phyloP scores from a whole-genome alignment of 1,140 invertebrate species.

The Drosophila eugracilis region DNA sequence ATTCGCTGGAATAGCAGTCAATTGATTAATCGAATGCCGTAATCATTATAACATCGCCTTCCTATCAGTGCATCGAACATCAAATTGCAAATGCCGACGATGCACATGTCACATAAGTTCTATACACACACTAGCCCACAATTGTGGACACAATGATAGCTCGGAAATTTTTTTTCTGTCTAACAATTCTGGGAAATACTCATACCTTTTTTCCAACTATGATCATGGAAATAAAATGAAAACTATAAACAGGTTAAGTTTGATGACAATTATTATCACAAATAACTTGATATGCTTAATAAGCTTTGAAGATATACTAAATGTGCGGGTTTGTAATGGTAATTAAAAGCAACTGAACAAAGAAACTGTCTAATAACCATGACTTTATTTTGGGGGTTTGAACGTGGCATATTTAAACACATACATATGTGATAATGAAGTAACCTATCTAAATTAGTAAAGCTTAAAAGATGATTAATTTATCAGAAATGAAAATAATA shows the following conservation, averaged over 20 bases:
- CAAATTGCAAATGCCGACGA: conserved; percentile 32
- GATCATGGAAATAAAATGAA: background rate
- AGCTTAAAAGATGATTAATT: background rate
- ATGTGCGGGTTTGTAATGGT: too few species aligned
- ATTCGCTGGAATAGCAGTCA: background rate
- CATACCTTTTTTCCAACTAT: background rate
- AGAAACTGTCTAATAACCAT: background rate
- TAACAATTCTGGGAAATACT: background rate
- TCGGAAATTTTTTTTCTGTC: background rate
- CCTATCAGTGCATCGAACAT: conserved; percentile 53
- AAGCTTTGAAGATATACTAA: too few species aligned
- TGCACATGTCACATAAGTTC: background rate
- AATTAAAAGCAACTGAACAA: conserved; percentile 7
- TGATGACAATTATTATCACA: background rate
- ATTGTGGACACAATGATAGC: background rate
- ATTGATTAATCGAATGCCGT: conserved; percentile 1
- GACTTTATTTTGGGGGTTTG: background rate
- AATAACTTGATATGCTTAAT: background rate
- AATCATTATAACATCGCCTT: conserved; percentile 1
- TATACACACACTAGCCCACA: background rate
- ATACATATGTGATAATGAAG: background rate
- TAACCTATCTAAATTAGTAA: background rate
- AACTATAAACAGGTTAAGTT: too few species aligned
- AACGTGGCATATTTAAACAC: background rate
- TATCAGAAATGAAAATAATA: background rate